Conservation (phyloP, 2,797 vertebrate species). For the Cyprinodon diabolis region DNA sequence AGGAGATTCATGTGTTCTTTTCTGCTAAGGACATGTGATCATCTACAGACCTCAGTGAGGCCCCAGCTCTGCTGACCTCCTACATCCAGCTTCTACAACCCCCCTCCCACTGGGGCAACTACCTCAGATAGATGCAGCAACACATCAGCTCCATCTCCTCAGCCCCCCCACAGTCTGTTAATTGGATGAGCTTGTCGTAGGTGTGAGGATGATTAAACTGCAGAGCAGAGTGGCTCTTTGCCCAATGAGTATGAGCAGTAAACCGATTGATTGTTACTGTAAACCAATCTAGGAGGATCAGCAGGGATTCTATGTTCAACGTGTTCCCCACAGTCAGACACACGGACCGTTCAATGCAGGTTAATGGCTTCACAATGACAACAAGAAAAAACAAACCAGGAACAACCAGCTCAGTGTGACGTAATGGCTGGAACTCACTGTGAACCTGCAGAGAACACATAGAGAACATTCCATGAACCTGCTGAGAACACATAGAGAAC, state of each 20-base stretch:
- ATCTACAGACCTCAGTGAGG: constrained; percentile 8
- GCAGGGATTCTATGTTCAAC: background rate
- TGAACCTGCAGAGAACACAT: no score
- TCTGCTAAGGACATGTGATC: constrained; percentile 20
- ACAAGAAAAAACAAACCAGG: background rate
- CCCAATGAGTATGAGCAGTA: constrained; percentile 19
- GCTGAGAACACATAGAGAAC: no score
- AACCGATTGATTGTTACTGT: background rate
- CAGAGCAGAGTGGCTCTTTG: constrained; percentile 35
- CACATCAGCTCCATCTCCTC: constrained; percentile 42
- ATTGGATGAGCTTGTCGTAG: constrained; percentile 68
- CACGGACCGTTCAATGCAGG: background rate
- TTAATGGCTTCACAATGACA: background rate
- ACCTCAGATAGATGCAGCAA: constrained; percentile 28
- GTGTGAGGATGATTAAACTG: constrained; percentile 62
- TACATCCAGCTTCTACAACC: no score
- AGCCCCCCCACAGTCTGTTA: constrained; percentile 61
- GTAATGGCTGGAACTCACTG: no score
- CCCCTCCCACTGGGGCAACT: no score
- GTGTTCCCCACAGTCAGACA: background rate
- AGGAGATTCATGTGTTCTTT: background rate
- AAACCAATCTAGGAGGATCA: constrained; percentile 3
- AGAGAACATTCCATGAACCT: no score
- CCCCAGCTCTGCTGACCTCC: no score
- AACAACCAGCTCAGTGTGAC: background rate